Percentiles rank a stretch among this genome's conserved stretches.
These are phyloP conservation scores for Pyrrhosoma nymphula DNA, from an alignment of 2,888 invertebrate species.

Conservation along the genomic window DNA sequence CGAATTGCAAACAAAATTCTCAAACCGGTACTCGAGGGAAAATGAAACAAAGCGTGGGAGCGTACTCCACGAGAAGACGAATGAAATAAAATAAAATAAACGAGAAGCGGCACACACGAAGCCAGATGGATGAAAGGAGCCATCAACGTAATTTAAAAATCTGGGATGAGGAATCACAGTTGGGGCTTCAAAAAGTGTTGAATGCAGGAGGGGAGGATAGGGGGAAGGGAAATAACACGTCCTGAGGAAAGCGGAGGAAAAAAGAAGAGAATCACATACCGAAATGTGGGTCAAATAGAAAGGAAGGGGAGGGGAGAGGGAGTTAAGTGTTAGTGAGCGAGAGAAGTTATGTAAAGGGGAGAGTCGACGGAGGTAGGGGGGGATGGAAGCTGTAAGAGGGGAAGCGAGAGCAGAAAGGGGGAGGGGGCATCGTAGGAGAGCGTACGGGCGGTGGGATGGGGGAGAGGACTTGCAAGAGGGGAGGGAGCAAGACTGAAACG, in stretches of 20 bases:
- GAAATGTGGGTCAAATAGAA: constrained; percentile 59
- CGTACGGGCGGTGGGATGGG: neutral
- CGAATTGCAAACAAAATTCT: too few relatives aligned
- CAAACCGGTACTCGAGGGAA: neutral
- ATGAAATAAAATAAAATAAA: neutral
- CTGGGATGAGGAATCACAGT: neutral
- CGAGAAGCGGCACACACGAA: neutral
- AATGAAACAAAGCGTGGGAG: neutral
- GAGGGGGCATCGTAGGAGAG: neutral
- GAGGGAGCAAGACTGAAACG: neutral
- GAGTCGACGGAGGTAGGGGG: neutral
- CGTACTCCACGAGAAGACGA: neutral
- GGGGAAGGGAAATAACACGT: neutral
- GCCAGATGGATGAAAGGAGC: neutral
- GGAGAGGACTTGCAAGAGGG: neutral
- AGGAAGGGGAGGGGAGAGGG: constrained; percentile 28
- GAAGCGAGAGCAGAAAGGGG: too few relatives aligned
- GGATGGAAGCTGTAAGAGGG: neutral
- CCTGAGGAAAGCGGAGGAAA: neutral
- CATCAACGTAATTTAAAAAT: constrained; percentile 21
- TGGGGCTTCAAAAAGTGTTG: neutral
- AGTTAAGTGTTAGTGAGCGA: neutral
- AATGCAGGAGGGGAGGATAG: neutral
- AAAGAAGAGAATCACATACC: constrained; percentile 15
- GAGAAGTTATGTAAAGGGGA: neutral